Evolutionary conservation across 2,888 invertebrate genomes (phyloP), one percentile per base, ranked within the genome.

Genomic region (Malachius bipustulatus): DNA sequence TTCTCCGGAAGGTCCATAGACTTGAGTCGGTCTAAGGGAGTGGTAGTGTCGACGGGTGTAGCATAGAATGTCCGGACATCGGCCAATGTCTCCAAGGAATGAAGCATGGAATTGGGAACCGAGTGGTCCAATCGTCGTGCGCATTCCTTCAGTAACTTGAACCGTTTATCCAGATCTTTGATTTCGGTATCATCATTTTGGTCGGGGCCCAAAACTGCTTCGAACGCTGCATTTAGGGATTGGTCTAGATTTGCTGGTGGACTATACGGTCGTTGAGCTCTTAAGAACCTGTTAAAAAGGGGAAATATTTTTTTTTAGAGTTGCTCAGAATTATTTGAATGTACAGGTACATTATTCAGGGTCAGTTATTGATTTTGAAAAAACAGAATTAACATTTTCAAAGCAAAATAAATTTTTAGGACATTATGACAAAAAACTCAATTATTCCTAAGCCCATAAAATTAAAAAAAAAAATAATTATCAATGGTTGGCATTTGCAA

Each of bases 91-190:
- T 73, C 70, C 40, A 94, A 75, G 31, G 71, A 69, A 51, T 78
- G 74, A n/a, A 94, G 62, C 33, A 78, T 59, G 0, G 87, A 85
- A 66, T 87, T 93, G 0, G 91, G 88, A 8, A 94, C 73, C 41
- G 70, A 58, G 57, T 91, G 80, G 4, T 79, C 66, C 40, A 91
- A 80, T 56, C 77, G 73, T 29, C 74, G 64, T 43, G 67, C 75
- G 51, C 85, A 84, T 4, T 73, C 71, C 16, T 71, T 67, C 3
- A 93, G 65, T 4, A 93, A 62, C 16, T 70, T 63, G 56, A 75
- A 88, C 59, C 84, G 82, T 6, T 65, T 55, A 8, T 67, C 62
- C 1, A 69, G 55, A 3, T 64, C 63, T 26, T 70, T 60, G 3
- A 47, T 10, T 45, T 46, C 43, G 0, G 67, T 62, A 4, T 63